phyloP scores from a whole-genome alignment of 2,888 invertebrate species.

The Acanthopleura granulata region DNA sequence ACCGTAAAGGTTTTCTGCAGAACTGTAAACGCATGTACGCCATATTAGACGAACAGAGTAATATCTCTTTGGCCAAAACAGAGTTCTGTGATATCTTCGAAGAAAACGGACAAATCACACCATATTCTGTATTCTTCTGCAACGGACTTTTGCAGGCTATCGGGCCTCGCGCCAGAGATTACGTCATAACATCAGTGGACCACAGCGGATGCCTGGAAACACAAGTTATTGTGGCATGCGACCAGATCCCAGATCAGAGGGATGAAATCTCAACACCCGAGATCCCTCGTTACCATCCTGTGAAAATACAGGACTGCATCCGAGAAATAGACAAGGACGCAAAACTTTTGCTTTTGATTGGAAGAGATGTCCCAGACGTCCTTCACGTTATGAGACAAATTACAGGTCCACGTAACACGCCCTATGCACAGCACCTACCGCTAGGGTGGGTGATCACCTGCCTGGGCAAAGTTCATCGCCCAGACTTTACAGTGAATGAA shows the following conservation, averaged over 20 bases:
- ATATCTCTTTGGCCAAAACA: conserved; percentile 18
- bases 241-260: conserved; percentile 28
- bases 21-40: conserved; percentile 17
- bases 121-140: conserved; percentile 16
- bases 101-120: not conserved
- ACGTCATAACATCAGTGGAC: conserved; percentile 27
- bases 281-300: conserved; percentile 16
- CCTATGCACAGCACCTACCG: conserved; percentile 21
- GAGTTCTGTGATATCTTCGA: conserved; percentile 19
- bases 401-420: conserved; percentile 14
- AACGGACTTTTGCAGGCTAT: not conserved
- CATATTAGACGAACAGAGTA: conserved; percentile 25
- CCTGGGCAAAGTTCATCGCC: conserved; percentile 20
- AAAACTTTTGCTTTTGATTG: conserved; percentile 21
- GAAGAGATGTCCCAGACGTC: conserved; percentile 19
- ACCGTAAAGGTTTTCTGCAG: no score
- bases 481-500: not conserved
- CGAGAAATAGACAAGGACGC: conserved; percentile 15
- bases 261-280: conserved; percentile 35
- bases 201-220: conserved; percentile 22
- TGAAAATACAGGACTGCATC: conserved; percentile 12
- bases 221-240: conserved; percentile 33
- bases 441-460: conserved; percentile 21
- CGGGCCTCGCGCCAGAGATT: conserved; percentile 25
- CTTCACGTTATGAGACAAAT: conserved; percentile 23